phyloP scores from a whole-genome alignment of 1,140 invertebrate species.

The Thaumetopoea pityocampa region DNA sequence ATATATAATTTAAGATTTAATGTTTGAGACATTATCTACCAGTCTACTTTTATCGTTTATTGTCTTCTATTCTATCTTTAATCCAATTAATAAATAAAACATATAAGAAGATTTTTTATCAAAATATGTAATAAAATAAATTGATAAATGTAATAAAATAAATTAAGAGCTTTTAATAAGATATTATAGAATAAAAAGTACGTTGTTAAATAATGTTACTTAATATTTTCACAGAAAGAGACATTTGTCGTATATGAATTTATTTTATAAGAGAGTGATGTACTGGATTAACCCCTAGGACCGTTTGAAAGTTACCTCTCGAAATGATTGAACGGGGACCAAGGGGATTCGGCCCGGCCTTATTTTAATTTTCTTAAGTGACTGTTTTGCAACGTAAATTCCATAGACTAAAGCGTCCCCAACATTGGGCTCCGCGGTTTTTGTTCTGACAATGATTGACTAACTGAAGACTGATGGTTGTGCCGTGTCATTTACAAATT shows the following conservation, averaged over 20 bases:
- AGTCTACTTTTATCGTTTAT: too few relatives aligned
- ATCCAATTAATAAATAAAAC: too few relatives aligned
- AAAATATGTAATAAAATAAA: too few relatives aligned
- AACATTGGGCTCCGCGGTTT: slow-evolving; percentile 40
- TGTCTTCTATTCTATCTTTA: too few relatives aligned
- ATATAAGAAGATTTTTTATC: too few relatives aligned
- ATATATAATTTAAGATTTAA: too few relatives aligned
- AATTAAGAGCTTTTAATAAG: too few relatives aligned
- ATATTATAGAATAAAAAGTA: neutral
- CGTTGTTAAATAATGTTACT: too few relatives aligned
- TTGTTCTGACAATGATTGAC: slow-evolving; percentile 30
- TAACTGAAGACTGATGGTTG: slow-evolving; percentile 12
- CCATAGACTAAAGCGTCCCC: slow-evolving; percentile 40
- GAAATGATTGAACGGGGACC: slow-evolving; percentile 73
- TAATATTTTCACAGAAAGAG: neutral
- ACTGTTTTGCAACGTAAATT: slow-evolving; percentile 61
- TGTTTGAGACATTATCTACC: too few relatives aligned
- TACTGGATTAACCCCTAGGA: slow-evolving; percentile 56
- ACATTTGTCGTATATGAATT: slow-evolving; percentile 17
- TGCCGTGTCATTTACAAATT: slow-evolving; percentile 7
- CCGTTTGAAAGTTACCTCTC: slow-evolving; percentile 55
- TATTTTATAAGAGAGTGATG: slow-evolving; percentile 37
- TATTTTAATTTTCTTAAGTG: slow-evolving; percentile 75
- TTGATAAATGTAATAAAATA: too few relatives aligned
- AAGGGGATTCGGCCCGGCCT: slow-evolving; percentile 59